Evolutionary conservation across 2,113 vertebrate species (phyloP).

Genomic region (Nanger granti): DNA sequence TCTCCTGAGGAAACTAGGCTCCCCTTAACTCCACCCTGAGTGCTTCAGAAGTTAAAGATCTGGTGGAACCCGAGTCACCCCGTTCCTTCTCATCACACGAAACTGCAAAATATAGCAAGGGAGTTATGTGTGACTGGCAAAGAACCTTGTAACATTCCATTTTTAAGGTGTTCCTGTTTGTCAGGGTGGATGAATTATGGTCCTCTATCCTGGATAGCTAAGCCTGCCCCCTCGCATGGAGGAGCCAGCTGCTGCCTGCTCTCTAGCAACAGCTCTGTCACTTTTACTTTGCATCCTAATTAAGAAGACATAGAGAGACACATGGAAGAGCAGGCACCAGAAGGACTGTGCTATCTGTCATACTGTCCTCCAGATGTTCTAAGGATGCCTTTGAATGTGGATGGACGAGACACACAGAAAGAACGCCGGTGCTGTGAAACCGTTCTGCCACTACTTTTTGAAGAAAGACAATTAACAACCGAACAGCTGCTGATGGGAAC

Average conservation of each 20-base stretch:
- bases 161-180: slow-evolving; percentile 40
- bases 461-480: slow-evolving; percentile 61
- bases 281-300: slow-evolving; percentile 58
- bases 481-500: slow-evolving; percentile 56
- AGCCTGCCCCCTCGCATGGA: slow-evolving; percentile 7
- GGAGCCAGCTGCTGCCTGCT: slow-evolving; percentile 39
- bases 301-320: slow-evolving; percentile 35
- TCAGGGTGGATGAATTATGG: slow-evolving; percentile 22
- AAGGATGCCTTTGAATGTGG: slow-evolving; percentile 12
- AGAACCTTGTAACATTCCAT: neutral
- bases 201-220: neutral
- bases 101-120: neutral
- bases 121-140: slow-evolving; percentile 19
- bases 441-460: slow-evolving; percentile 6
- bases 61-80: neutral
- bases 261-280: slow-evolving; percentile 41
- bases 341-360: slow-evolving; percentile 32
- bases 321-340: neutral
- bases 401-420: slow-evolving; percentile 16
- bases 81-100: neutral
- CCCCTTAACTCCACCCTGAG: neutral
- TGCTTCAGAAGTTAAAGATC: slow-evolving; percentile 16
- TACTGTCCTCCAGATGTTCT: slow-evolving; percentile 42
- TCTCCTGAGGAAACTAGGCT: neutral
- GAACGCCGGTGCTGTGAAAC: neutral